These are phyloP conservation scores for Pterostichus niger DNA, from an alignment of 2,888 invertebrate genomes.

Conservation along the genomic window DNA sequence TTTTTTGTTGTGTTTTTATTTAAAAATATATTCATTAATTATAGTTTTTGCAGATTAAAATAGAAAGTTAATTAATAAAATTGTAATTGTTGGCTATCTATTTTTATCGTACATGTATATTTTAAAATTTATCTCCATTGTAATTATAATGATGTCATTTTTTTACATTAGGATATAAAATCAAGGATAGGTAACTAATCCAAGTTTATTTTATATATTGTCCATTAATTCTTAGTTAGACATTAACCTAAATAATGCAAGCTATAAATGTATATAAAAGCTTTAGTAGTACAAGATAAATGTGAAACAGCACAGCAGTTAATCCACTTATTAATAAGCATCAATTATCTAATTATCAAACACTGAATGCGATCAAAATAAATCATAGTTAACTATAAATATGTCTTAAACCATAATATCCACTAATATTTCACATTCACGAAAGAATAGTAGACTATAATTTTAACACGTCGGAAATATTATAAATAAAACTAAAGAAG, in stretches of 20 bases:
- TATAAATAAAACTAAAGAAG: background rate
- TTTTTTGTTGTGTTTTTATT: background rate
- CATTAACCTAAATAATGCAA: conserved; percentile 6
- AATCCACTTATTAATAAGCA: conserved; percentile 35
- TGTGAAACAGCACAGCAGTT: conserved; percentile 18
- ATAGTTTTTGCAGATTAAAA: conserved; percentile 14
- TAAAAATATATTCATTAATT: conserved; percentile 31
- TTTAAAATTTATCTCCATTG: background rate
- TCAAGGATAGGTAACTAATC: background rate
- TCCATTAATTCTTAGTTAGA: background rate
- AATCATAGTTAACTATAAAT: conserved; percentile 22
- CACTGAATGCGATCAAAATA: conserved; percentile 25
- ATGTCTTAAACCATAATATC: background rate
- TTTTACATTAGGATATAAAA: too few relatives aligned
- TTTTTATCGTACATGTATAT: conserved; percentile 13
- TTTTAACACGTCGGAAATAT: background rate
- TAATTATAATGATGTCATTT: too few relatives aligned
- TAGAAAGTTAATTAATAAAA: conserved; percentile 39
- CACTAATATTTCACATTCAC: background rate
- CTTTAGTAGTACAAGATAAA: background rate
- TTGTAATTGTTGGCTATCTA: conserved; percentile 22
- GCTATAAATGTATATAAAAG: background rate
- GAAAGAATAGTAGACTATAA: conserved; percentile 7
- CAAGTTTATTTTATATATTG: conserved; percentile 1
- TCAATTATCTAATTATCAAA: conserved; percentile 31